Percentiles rank a stretch among this genome's conserved stretches.
phyloP scores from a whole-genome alignment of 2,797 vertebrate species.

The Pogoniulus pusillus region DNA sequence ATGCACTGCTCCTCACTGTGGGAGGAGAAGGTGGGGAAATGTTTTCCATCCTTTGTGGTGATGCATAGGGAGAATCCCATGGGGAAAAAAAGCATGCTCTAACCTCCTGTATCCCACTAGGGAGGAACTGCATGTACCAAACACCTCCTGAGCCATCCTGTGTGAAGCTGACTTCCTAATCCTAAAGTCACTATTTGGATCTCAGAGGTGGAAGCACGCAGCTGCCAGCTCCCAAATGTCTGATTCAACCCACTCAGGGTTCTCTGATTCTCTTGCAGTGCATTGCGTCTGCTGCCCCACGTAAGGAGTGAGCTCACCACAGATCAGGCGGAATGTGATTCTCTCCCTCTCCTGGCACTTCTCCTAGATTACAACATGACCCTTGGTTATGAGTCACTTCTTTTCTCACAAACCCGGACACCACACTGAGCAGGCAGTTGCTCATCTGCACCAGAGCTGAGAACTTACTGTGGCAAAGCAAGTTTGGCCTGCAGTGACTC shows the following conservation, averaged over 20 bases:
- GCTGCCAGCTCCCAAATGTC: neutral
- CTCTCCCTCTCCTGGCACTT: constrained; percentile 44
- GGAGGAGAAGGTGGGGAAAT: constrained; percentile 16
- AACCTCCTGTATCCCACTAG: neutral
- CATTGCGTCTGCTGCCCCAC: neutral
- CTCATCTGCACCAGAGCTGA: constrained; percentile 13
- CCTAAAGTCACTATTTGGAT: neutral
- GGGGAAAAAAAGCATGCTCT: constrained; percentile 18
- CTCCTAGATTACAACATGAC: constrained; percentile 57
- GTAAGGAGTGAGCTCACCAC: constrained; percentile 29
- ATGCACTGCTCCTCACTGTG: neutral
- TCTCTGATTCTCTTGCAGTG: neutral
- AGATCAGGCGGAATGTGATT: neutral
- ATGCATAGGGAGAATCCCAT: neutral
- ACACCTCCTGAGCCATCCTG: neutral
- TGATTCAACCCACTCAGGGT: neutral
- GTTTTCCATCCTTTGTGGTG: neutral
- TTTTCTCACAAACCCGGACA: constrained; percentile 40
- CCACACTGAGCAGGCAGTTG: neutral
- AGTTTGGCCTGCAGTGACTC: neutral
- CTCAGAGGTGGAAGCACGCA: neutral
- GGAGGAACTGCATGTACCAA: neutral
- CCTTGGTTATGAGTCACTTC: constrained; percentile 55
- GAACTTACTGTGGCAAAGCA: neutral
- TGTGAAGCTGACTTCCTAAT: constrained; percentile 28